Evolutionary conservation across 2,888 invertebrate genomes (phyloP).

Genomic region (Metopia argyrocephala): DNA sequence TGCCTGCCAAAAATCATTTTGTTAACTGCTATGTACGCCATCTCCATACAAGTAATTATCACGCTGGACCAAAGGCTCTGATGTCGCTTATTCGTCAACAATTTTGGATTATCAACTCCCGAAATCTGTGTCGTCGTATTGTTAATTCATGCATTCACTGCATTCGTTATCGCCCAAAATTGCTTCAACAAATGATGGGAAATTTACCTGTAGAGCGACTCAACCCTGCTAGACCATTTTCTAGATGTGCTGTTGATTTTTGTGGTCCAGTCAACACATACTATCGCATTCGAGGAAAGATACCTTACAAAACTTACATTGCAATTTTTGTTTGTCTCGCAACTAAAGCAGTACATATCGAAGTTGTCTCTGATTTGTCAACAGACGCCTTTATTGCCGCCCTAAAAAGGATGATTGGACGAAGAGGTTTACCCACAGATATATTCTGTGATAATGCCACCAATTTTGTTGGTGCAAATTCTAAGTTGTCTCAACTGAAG

Average conservation of each 20-base stretch:
- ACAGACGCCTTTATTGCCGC: slow-evolving; percentile 6
- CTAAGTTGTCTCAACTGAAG: slow-evolving; percentile 25
- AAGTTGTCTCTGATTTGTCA: slow-evolving; percentile 6
- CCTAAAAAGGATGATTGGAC: slow-evolving; percentile 36
- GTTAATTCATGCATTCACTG: slow-evolving; percentile 32
- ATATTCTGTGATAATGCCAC: slow-evolving; percentile 50
- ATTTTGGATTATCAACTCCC: slow-evolving; percentile 53
- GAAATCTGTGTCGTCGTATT: slow-evolving; percentile 39
- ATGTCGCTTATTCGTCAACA: slow-evolving; percentile 36
- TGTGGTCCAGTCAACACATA: slow-evolving; percentile 45
- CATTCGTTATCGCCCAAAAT: slow-evolving; percentile 45
- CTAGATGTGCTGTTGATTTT: slow-evolving; percentile 46
- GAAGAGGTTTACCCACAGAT: slow-evolving; percentile 24
- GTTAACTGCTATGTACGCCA: slow-evolving; percentile 38
- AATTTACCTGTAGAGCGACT: slow-evolving; percentile 32
- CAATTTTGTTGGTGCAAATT: slow-evolving; percentile 46
- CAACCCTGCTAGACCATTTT: slow-evolving; percentile 44
- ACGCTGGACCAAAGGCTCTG: slow-evolving; percentile 55
- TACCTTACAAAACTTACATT: not conserved
- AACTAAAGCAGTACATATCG: slow-evolving; percentile 12
- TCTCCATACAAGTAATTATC: slow-evolving; percentile 51
- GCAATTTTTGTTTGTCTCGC: slow-evolving; percentile 3
- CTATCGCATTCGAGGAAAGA: slow-evolving; percentile 36
- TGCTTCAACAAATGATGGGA: slow-evolving; percentile 54
- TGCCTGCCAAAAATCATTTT: slow-evolving; percentile 35